A percentile compares a stretch with the other conserved stretches of the same genome.
These are phyloP conservation scores for Alfaro cultratus DNA, from an alignment of 2,797 vertebrate genomes.

Conservation along the genomic window DNA sequence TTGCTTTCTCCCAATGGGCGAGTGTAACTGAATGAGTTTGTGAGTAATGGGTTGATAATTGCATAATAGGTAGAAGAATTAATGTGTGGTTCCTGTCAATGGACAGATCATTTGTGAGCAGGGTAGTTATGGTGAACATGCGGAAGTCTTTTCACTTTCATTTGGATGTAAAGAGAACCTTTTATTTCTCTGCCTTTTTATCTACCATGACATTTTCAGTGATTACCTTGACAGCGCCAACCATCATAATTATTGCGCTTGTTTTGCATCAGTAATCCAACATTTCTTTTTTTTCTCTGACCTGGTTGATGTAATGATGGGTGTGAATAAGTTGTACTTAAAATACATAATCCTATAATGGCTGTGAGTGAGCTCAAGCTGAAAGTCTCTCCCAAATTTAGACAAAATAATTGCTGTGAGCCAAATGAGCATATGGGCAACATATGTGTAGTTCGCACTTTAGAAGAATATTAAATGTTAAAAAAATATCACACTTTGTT, in stretches of 20 bases:
- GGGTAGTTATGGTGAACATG: constrained; percentile 27
- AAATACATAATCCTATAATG: neutral
- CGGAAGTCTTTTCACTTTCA: constrained; percentile 23
- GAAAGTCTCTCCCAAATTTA: neutral
- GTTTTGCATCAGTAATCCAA: constrained; percentile 15
- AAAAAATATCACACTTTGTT: constrained; percentile 13
- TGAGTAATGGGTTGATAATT: constrained; percentile 55
- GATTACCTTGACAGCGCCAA: constrained; percentile 24
- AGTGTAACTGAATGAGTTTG: constrained; percentile 44
- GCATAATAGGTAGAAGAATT: constrained; percentile 48
- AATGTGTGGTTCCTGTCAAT: constrained; percentile 12
- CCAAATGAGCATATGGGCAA: constrained; percentile 5
- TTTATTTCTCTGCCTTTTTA: constrained; percentile 5
- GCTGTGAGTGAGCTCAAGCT: neutral
- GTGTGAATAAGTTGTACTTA: neutral
- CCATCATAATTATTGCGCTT: constrained; percentile 17
- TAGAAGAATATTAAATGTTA: neutral
- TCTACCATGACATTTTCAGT: constrained; percentile 19
- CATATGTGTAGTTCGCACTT: constrained; percentile 12
- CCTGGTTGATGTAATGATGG: neutral
- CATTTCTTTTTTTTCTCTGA: neutral
- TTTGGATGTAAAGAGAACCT: constrained; percentile 5
- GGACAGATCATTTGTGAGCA: constrained; percentile 21
- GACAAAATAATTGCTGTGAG: neutral
- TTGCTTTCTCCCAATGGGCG: constrained; percentile 22